Evolutionary conservation across 1,140 invertebrate species (phyloP).

Genomic region (Wiebesia pumilae): DNA sequence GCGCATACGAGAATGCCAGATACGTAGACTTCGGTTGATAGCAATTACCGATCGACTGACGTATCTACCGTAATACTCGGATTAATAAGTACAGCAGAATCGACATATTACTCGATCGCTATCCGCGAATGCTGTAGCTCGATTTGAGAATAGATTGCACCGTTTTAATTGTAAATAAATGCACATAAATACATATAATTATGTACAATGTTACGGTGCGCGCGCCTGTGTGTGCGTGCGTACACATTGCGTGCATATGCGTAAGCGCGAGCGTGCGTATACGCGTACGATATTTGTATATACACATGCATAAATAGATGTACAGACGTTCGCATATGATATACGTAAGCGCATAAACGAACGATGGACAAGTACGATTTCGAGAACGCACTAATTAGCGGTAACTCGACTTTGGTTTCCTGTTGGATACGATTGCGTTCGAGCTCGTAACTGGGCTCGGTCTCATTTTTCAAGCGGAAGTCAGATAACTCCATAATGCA

Average conservation of each 20-base stretch:
- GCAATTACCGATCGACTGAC: neutral
- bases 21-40: neutral
- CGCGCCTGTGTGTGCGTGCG: neutral
- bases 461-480: neutral
- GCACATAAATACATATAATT: neutral
- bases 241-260: no score
- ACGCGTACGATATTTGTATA: neutral
- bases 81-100: neutral
- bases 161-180: neutral
- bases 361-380: no score
- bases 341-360: neutral
- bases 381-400: neutral
- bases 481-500: neutral
- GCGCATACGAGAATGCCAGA: neutral
- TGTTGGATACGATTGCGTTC: neutral
- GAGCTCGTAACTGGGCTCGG: neutral
- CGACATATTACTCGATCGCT: neutral
- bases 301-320: neutral
- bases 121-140: neutral
- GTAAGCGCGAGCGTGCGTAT: neutral
- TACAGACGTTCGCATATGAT: neutral
- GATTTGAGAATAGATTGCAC: neutral
- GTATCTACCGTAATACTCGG: neutral
- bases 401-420: neutral
- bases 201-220: neutral